These are phyloP conservation scores for Sclerodermus sp. DNA, from an alignment of 2,888 invertebrate genomes.

Conservation along the genomic window DNA sequence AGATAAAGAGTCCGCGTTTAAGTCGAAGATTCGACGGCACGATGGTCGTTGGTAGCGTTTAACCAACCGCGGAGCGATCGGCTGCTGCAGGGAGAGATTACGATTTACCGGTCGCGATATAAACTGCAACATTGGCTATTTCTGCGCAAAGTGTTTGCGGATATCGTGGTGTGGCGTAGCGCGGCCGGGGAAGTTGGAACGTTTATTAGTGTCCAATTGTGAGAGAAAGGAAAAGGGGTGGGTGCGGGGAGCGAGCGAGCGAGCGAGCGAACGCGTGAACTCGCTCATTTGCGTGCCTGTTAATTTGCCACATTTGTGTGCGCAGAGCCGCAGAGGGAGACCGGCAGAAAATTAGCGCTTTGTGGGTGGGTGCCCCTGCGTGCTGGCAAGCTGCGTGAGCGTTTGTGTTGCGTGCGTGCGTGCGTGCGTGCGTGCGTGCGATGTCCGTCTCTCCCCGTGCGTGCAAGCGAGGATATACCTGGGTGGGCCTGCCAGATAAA, in stretches of 20 bases:
- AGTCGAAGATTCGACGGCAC: too few relatives aligned
- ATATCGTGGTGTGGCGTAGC: constrained; percentile 22
- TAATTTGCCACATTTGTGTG: constrained; percentile 50
- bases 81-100: too few relatives aligned
- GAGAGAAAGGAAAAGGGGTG: constrained; percentile 26
- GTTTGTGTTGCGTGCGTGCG: constrained; percentile 10
- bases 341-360: constrained; percentile 46
- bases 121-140: too few relatives aligned
- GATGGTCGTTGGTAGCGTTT: too few relatives aligned
- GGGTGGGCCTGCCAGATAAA: constrained; percentile 30
- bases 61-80: too few relatives aligned
- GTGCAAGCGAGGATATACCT: constrained; percentile 18
- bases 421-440: constrained; percentile 21
- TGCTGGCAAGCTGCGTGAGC: constrained; percentile 5
- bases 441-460: constrained; percentile 1
- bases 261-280: constrained; percentile 49
- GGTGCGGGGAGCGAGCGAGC: constrained; percentile 25
- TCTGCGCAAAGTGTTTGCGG: constrained; percentile 23
- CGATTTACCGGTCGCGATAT: too few relatives aligned
- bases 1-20: too few relatives aligned
- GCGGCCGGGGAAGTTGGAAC: constrained; percentile 23
- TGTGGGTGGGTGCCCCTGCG: constrained; percentile 23
- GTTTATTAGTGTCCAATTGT: constrained; percentile 56
- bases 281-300: constrained; percentile 56
- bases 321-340: constrained; percentile 25